A percentile compares a stretch with the other conserved stretches of the same genome.
These are phyloP conservation scores for Xiphorhynchus erythropygius DNA, from an alignment of 2,797 vertebrate species.

Conservation along the genomic window DNA sequence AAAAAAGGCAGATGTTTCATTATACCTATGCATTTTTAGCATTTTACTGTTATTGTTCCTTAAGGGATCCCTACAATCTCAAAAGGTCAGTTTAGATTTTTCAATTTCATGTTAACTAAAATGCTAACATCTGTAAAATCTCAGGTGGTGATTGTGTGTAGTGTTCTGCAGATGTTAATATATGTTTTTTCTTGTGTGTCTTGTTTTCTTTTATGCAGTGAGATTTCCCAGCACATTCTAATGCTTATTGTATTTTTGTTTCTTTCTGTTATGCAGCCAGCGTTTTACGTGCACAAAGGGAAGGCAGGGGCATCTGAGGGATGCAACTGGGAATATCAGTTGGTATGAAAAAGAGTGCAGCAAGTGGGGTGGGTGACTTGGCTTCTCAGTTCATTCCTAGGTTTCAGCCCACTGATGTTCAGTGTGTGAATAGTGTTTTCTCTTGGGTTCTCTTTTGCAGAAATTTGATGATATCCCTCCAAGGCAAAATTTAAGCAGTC, in stretches of 20 bases:
- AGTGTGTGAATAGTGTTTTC: not conserved
- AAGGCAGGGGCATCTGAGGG: not conserved
- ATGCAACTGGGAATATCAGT: not conserved
- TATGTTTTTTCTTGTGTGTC: not conserved
- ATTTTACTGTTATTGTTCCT: not conserved
- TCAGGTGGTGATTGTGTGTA: not conserved
- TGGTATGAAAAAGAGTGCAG: not conserved
- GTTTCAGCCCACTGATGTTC: not conserved
- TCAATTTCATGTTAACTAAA: not conserved
- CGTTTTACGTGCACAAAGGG: not conserved
- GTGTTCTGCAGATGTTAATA: not conserved
- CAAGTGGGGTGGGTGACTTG: not conserved
- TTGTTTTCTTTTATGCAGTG: not conserved
- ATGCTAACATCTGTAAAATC: not conserved
- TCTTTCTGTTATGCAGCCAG: not conserved
- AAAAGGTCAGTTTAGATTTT: not conserved
- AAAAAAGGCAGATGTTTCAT: not conserved
- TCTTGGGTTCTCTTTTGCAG: not conserved
- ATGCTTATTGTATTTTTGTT: not conserved
- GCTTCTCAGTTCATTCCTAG: not conserved
- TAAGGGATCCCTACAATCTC: not conserved
- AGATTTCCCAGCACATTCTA: not conserved
- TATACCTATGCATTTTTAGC: not conserved
- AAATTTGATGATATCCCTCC: not conserved
- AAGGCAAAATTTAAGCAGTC: not conserved